These are phyloP conservation scores for Odocoileus virginianus DNA, from an alignment of 2,113 vertebrate genomes.

Conservation along the genomic window DNA sequence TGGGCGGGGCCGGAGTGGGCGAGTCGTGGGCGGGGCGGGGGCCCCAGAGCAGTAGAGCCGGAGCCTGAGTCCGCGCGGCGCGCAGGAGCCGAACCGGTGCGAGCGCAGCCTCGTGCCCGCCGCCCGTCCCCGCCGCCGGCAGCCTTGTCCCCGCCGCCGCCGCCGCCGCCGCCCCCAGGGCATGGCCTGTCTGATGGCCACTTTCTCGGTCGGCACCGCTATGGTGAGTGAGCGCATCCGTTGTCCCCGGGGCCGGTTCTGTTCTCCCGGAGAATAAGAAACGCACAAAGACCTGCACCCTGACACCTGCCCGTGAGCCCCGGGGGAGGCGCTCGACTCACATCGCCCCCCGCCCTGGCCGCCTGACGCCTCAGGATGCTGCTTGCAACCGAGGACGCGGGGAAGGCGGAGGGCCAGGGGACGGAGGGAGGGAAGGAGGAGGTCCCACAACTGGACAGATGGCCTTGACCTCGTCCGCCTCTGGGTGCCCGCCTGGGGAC, in stretches of 20 bases:
- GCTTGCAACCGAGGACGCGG: background rate
- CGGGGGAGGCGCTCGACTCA: background rate
- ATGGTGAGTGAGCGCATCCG: constrained; percentile 76
- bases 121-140: background rate
- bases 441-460: background rate
- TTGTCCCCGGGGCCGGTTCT: background rate
- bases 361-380: background rate
- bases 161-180: constrained; percentile 52
- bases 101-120: constrained; percentile 12
- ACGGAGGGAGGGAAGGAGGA: background rate
- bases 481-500: background rate
- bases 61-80: background rate
- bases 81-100: background rate
- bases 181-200: constrained; percentile 85
- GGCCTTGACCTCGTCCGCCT: constrained; percentile 19
- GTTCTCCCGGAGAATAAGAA: background rate
- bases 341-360: background rate
- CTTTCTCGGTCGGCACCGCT: constrained; percentile 80
- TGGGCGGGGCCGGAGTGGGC: background rate
- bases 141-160: no score
- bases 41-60: background rate
- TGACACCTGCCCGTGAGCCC: background rate
- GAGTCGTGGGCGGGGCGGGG: background rate
- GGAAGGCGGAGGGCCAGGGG: background rate
- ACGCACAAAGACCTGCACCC: background rate